Base-by-base conservation (phyloP, 2,797 vertebrate species). In the Protonibea diacanthus region DNA sequence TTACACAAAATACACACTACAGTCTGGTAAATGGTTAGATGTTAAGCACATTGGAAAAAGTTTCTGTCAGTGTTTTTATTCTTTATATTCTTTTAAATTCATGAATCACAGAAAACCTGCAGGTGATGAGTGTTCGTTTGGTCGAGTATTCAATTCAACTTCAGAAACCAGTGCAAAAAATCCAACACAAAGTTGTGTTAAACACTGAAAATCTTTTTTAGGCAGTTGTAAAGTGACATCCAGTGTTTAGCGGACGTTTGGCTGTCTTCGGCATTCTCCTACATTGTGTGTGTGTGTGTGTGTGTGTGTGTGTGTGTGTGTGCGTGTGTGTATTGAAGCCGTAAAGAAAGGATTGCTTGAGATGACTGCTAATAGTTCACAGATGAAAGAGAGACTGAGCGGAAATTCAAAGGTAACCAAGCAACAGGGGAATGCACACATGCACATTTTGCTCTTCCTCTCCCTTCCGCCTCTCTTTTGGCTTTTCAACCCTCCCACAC, bases 281-380 rank as follows among this genome's bases (percentile, higher is more conserved):
- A 61, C 48, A 45, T n/a, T n/a, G n/a, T n/a, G 45, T 40, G 42
- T 47, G 44, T 20, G 7, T 51, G 52, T 29, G 67, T 74, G 48
- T 61, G 48, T 72, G 51, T 20, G 49, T 66, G 58, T 79, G 65
- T 59, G 23, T 61, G 74, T 68, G 73, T 56, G 44, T 76, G 38
- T 72, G 74, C 79, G 78, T 63, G 73, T 72, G 71, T 65, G 58
- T 9, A 75, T 44, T 71, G 71, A 71, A 83, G 84, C 77, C 79
- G 76, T 86, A 89, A 90, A 91, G 81, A 84, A 85, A 87, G 85
- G 83, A 90, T 89, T 55, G 76, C 89, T 93, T 81, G 87, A 87
- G 88, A 92, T 91, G 91, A 89, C 88, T 92, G 89, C 90, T 94
- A 94, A 93, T 93, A 91, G 92, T 91, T 92, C 83, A 90, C 90